Percentiles rank a stretch among this genome's conserved stretches.
Evolutionary conservation across 2,113 vertebrate genomes (phyloP).

Genomic region (Boulengeromyrus knoepffleri): DNA sequence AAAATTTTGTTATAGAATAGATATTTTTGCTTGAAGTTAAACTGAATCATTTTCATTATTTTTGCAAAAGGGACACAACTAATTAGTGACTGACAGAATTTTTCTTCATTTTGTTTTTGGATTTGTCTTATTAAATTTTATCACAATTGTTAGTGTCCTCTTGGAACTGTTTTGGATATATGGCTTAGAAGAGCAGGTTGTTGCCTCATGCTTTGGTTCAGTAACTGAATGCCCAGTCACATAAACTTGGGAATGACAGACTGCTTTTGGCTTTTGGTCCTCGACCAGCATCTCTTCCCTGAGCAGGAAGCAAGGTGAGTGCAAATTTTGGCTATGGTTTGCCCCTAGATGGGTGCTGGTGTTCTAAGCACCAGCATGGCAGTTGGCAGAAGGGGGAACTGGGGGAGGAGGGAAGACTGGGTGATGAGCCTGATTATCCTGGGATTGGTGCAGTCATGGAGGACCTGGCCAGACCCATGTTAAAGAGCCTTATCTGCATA

Average conservation of each 20-base stretch:
- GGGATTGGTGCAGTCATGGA: slow-evolving; percentile 51
- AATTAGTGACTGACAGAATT: neutral
- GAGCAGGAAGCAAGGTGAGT: slow-evolving; percentile 37
- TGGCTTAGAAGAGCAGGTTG: slow-evolving; percentile 1
- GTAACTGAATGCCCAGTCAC: neutral
- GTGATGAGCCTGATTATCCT: slow-evolving; percentile 59
- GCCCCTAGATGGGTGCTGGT: slow-evolving; percentile 61
- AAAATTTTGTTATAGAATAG: neutral
- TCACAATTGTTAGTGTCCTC: neutral
- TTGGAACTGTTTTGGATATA: neutral
- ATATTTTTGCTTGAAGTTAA: slow-evolving; percentile 14
- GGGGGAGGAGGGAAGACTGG: slow-evolving; percentile 44
- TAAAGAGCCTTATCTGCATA: slow-evolving; percentile 48
- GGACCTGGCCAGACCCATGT: slow-evolving; percentile 55
- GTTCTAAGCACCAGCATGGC: slow-evolving; percentile 59
- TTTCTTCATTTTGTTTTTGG: neutral
- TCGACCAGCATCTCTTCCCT: slow-evolving; percentile 20
- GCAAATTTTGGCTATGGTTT: slow-evolving; percentile 49
- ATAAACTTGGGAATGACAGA: slow-evolving; percentile 18
- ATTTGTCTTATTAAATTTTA: neutral
- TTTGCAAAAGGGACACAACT: neutral
- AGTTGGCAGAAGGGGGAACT: slow-evolving; percentile 47
- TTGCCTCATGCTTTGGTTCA: neutral
- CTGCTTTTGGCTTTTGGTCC: slow-evolving; percentile 29
- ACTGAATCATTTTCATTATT: slow-evolving; percentile 2